Evolutionary conservation across 2,888 invertebrate genomes (phyloP), one percentile per base, ranked within the genome.

Genomic region (Hirudinaria manillensis): DNA sequence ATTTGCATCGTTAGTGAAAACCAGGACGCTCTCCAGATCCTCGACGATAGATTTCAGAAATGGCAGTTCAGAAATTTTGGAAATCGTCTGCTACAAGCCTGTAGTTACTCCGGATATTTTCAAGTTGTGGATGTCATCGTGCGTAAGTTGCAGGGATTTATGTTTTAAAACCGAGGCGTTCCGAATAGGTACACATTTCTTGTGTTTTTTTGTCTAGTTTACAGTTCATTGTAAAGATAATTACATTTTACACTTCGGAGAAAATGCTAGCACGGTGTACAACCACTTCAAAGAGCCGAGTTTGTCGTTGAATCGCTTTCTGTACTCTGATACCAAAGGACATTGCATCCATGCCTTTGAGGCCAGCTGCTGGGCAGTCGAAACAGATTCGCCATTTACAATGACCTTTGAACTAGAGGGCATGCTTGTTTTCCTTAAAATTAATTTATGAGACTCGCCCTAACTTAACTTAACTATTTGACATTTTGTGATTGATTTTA

Each of bases 231-330:
- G 21, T 13, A 32, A 68, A 34, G 68, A 34, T n/a, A 6, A n/a
- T 29, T 68, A 34, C 36, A 6, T 29, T 34, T n/a, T 32, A 21
- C 32, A 68, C 27, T 68, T 34, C 36, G 68, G 68, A 34, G 34
- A 36, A 68, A 68, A 68, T 68, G 68, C 68, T 21, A 68, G 68
- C 68, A 68, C n/a, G 68, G 21, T 32, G 1, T 68, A 34, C 36
- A 32, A 68, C 13, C 34, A 32, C 1, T 68, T 19, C 16, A 34
- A 24, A 10, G 32, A 68, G n/a, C 68, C 68, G 10, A n/a, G n/a
- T 1, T 32, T 68, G 21, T 68, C 68, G 6, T 34, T 68, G 10
- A 32, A n/a, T 29, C n/a, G 68, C 7, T 68, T 34, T n/a, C 7
- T 68, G 6, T 34, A 34, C 34, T 24, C 34, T 34, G 36, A 36